phyloP scores from a whole-genome alignment of 2,113 vertebrate species.

The mouse (Mus musculus) region DNA sequence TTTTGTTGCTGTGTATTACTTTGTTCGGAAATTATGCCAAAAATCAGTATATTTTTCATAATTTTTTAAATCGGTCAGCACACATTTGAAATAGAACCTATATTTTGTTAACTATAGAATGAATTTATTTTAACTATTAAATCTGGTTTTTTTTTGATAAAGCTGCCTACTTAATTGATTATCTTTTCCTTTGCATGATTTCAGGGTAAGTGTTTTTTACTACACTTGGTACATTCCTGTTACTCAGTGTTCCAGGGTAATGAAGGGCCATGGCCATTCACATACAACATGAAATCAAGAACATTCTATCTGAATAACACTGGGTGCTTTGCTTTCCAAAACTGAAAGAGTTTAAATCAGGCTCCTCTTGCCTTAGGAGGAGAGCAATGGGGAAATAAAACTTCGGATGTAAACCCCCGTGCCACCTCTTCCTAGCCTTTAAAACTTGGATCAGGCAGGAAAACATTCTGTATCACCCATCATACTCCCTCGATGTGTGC shows the following conservation, averaged over 20 bases:
- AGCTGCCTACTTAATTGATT: background rate
- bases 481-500: too few relatives aligned
- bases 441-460: background rate
- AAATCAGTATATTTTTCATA: constrained; percentile 19
- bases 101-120: constrained; percentile 32
- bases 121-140: background rate
- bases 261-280: background rate
- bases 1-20: constrained; percentile 36
- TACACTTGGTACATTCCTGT: background rate
- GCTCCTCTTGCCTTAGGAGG: background rate
- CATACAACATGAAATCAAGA: background rate
- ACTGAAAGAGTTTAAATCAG: background rate
- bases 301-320: background rate
- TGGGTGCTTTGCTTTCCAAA: background rate
- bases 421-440: background rate
- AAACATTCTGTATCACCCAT: background rate
- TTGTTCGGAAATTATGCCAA: background rate
- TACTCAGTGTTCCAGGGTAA: background rate
- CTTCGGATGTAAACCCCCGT: background rate
- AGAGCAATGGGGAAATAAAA: background rate
- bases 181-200: background rate
- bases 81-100: background rate
- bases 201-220: background rate
- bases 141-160: background rate
- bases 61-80: constrained; percentile 14